Percentiles rank a stretch among this genome's conserved stretches.
These are phyloP conservation scores for Subacronicta megacephala DNA, from an alignment of 2,888 invertebrate genomes.

Conservation along the genomic window DNA sequence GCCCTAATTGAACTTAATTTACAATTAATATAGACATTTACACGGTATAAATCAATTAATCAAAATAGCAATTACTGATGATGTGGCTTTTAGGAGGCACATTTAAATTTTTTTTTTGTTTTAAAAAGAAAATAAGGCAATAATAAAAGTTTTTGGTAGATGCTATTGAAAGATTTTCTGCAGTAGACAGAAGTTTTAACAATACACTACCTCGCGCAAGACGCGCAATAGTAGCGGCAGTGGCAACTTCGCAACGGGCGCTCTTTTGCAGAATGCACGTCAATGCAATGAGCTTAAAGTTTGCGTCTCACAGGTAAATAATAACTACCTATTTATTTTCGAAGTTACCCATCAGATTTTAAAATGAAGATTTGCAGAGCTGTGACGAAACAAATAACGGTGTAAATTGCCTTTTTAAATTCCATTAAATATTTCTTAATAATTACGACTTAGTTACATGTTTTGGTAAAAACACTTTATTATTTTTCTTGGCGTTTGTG, in stretches of 20 bases:
- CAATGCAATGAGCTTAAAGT: constrained; percentile 9
- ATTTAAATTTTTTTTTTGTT: too few species aligned
- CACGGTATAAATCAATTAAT: background rate
- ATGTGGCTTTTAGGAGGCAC: too few species aligned
- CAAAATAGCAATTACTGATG: background rate
- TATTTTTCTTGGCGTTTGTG: too few species aligned
- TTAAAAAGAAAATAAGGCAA: background rate
- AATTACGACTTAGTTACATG: too few species aligned
- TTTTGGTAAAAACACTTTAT: too few species aligned
- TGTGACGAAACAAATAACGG: background rate
- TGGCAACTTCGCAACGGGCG: constrained; percentile 9
- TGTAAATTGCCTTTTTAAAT: too few species aligned
- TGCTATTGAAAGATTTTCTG: constrained; percentile 6
- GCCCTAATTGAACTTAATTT: constrained; percentile 13
- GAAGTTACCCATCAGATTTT: background rate
- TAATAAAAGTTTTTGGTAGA: background rate
- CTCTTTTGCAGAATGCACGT: constrained; percentile 7
- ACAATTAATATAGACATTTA: constrained; percentile 4
- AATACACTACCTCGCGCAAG: constrained; percentile 12
- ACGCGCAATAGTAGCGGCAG: too few species aligned
- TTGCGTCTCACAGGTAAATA: constrained; percentile 8
- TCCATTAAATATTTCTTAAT: too few species aligned
- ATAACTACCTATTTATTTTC: constrained; percentile 4
- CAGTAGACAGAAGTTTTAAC: constrained; percentile 23
- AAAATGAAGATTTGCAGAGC: background rate